Percentiles rank a stretch among this genome's conserved stretches.
Evolutionary conservation across 2,888 invertebrate genomes (phyloP).

Genomic region (Drosophila nigricruria): DNA sequence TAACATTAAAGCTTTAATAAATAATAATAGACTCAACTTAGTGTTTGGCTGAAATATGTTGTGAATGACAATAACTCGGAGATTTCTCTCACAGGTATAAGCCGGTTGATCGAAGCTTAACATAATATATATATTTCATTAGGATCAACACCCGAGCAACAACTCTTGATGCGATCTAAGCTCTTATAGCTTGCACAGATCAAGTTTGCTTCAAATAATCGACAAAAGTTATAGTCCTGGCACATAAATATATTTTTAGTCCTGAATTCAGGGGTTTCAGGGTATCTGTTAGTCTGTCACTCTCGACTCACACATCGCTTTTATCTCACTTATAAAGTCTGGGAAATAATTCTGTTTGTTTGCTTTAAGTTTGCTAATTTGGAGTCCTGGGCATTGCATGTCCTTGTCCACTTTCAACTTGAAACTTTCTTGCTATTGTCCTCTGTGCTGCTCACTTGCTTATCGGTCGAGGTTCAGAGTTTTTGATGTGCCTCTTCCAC

Average conservation of each 20-base stretch:
- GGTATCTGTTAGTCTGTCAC: background rate
- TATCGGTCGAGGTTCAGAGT: slow-evolving; percentile 47
- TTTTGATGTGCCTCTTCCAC: slow-evolving; percentile 43
- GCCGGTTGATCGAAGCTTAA: no score
- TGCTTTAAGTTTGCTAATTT: slow-evolving; percentile 55
- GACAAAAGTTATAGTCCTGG: no score
- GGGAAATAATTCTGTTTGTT: slow-evolving; percentile 42
- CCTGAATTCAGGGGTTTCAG: background rate
- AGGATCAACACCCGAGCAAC: background rate
- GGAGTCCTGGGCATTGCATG: slow-evolving; percentile 25
- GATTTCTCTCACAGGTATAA: no score
- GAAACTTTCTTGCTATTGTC: slow-evolving; percentile 24
- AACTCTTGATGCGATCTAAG: no score
- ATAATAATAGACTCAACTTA: no score
- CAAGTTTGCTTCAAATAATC: background rate
- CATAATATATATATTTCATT: background rate
- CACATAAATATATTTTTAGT: no score
- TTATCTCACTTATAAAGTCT: slow-evolving; percentile 22
- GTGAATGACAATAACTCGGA: no score
- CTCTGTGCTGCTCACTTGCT: slow-evolving; percentile 33
- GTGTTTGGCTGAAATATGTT: no score
- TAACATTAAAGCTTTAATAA: background rate
- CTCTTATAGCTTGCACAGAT: no score
- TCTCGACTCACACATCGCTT: background rate
- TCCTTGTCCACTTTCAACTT: slow-evolving; percentile 37